Base-by-base conservation (phyloP, 2,888 invertebrate genomes). In the Autographa gamma region DNA sequence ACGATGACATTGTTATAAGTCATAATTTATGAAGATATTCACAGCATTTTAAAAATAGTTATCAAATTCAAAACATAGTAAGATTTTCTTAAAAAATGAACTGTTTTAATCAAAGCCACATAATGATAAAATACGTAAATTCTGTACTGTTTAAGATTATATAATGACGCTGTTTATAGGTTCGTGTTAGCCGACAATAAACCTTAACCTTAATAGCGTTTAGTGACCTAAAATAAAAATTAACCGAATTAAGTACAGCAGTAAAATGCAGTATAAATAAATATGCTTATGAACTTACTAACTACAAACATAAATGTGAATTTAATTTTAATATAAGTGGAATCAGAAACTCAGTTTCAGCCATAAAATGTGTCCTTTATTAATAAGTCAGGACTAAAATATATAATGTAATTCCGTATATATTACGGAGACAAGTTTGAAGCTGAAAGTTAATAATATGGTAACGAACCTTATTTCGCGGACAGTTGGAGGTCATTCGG, bases 401-500 rank as follows among this genome's bases (percentile, higher is more conserved):
- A 56, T 56, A 56, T 25, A 56, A 56, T 13, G 16, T 14, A 18
- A 34, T 16, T 25, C 16, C 58, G 70, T 63, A 18, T 63, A 43
- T 59, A 56, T 56, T 77, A 73, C 31, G 32, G 60, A 60, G 67
- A 19, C 59, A 62, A 61, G 61, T 67, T 61, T 25, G 70, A 70
- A 60, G 68, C 63, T 68, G 63, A 61, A 60, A 66, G 60, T 69
- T 64, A 69, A 69, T 70, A 58, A 69, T 72, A 81, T 74, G 66
- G 11, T 74, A 70, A 73, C 71, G 60, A 73, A 60, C 52, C 16
- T 34, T 61, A 63, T 72, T 61, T 66, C 59, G 54, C 19, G n/a
- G 56, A 64, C 63, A 63, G 63, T 69, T 59, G 63, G 16, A 63
- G 76, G 74, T 76, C 75, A 58, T 38, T 60, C 25, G 38, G 64